Base-by-base conservation (phyloP, 1,140 invertebrate genomes). In the Stegodyphus dumicola region DNA sequence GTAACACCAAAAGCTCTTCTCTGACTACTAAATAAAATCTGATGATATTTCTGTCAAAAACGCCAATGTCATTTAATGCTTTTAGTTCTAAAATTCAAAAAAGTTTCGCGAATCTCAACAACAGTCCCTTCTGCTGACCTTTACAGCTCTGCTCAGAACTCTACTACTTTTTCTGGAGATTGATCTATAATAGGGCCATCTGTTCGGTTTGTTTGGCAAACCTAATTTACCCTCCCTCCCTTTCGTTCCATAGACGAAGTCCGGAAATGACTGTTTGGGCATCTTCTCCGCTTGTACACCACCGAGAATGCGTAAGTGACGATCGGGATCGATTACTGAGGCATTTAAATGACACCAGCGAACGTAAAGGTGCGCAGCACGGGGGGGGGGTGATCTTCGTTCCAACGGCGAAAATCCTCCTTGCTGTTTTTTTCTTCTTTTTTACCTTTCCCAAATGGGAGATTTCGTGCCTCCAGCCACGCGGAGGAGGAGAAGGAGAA, bases 301-400 rank as follows among this genome's bases (percentile, higher is more conserved):
- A 33, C 76, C 76, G 33, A 15, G 76, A 77, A 77, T 70, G 66
- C 77, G 65, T 79, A 79, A 79, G 77, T 79, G 77, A 79, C 66
- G 69, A 54, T 56, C 65, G 77, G 77, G 17, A 79, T 79, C 77
- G 77, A 79, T 79, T 65, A 18, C 76, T n/a, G 13, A 53, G n/a
- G 54, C 51, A 79, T 79, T 66, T 79, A 79, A 79, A 79, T 79
- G 77, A 79, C 77, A 70, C 51, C 18, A 52, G 6, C 7, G 13
- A 13, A 15, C 48, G 75, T 15, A 60, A 60, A 51, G 75, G 75
- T 18, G 60, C 33, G 33, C 33, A 33, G 33, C 33, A 33, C 33
- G 33, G 33, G 1, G 33, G 33, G 33, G 33, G 33, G 33, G 33
- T 33, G 33, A 33, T 33, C 33, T 33, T 33, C 33, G 33, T 33